These are phyloP conservation scores for Ctena decussata DNA, from an alignment of 2,888 invertebrate species.

Conservation along the genomic window DNA sequence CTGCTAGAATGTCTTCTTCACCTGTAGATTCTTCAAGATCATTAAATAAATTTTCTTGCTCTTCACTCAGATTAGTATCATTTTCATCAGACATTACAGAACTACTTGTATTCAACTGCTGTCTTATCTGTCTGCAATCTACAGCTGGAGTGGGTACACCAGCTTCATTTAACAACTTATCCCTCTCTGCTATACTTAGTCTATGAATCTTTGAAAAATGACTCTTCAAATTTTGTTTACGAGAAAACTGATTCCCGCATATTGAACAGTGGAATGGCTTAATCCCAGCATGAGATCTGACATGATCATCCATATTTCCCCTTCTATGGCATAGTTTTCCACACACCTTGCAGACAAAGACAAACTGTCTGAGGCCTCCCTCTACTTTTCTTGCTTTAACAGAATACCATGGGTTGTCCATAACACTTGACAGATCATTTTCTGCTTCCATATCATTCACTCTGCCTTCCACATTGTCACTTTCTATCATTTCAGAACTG, in stretches of 20 bases:
- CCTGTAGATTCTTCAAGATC: background rate
- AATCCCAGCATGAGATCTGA: background rate
- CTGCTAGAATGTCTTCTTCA: background rate
- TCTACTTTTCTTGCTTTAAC: background rate
- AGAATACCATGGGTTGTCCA: conserved; percentile 1
- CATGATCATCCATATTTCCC: conserved; percentile 1
- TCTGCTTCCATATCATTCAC: background rate
- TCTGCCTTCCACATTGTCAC: no score
- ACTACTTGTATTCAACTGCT: background rate
- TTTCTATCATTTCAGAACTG: no score
- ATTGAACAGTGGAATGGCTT: background rate
- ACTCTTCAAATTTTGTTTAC: background rate
- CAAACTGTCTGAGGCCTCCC: background rate
- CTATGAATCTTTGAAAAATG: background rate
- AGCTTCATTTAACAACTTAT: background rate
- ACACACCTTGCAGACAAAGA: background rate
- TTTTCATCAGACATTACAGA: background rate
- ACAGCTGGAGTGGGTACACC: background rate
- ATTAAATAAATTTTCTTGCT: background rate
- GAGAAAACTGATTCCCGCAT: background rate
- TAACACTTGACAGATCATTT: background rate
- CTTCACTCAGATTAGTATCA: background rate
- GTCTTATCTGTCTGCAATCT: background rate
- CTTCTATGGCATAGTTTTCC: background rate
- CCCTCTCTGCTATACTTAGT: background rate